These are phyloP conservation scores for Meteorus sp. DNA, from an alignment of 1,140 invertebrate genomes.

Conservation along the genomic window DNA sequence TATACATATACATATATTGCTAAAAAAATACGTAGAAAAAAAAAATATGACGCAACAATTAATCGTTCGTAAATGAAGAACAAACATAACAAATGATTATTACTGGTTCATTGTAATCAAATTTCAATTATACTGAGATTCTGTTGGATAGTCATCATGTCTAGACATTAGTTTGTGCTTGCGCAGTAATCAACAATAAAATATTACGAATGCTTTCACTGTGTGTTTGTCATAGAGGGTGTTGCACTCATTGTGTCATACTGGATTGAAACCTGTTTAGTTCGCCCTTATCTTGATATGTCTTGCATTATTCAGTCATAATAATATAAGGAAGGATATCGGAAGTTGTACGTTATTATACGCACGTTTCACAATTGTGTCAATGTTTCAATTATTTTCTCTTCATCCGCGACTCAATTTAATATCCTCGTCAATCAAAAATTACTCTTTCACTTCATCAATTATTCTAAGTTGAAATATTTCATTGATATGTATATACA, in stretches of 20 bases:
- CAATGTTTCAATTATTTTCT: conserved; percentile 13
- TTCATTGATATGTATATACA: neutral
- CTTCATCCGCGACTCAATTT: no score
- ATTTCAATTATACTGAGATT: no score
- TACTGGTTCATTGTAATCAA: no score
- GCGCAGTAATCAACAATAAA: no score
- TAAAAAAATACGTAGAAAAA: no score
- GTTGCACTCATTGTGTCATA: neutral
- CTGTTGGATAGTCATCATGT: no score
- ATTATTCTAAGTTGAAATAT: neutral
- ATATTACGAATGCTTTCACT: neutral
- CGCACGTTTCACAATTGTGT: conserved; percentile 26
- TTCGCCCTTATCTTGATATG: conserved; percentile 47
- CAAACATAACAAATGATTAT: no score
- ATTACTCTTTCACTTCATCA: neutral
- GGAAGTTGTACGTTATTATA: conserved; percentile 32
- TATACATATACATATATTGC: no score
- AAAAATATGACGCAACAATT: no score
- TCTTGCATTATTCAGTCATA: conserved; percentile 55
- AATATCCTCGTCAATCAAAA: neutral
- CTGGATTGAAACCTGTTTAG: no score
- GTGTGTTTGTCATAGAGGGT: conserved; percentile 32
- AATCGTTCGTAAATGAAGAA: no score
- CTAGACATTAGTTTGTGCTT: no score
- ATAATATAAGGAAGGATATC: conserved; percentile 39